Base-by-base conservation (phyloP, 2,113 vertebrate genomes). In the Cettia cetti region DNA sequence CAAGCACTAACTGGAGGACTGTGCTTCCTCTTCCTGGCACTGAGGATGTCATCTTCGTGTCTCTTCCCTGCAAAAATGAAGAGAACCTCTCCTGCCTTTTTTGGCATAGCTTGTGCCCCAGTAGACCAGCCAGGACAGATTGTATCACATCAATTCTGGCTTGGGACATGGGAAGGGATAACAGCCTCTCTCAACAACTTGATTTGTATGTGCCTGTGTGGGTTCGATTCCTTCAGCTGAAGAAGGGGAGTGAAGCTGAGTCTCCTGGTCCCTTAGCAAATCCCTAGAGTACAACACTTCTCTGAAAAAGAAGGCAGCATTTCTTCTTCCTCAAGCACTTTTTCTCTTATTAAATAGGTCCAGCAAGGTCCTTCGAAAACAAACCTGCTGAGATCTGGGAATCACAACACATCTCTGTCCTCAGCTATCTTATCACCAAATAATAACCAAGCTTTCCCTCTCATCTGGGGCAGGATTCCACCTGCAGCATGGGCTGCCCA, bases 21-120 rank as follows among this genome's bases (percentile, higher is more conserved):
- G 22, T 31, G 49, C 53, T 69, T 57, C 63, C n/a, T 70, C n/a
- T 22, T 83, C 72, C 40, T 2, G 0, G 37, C 63, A 39, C 59
- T 53, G 37, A 2, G 9, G 27, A 37, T 85, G 37, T 44, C 6
- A 4, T 31, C 42, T 39, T 69, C 0, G 0, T 0, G 0, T 69
- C 33, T 83, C 27, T 47, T 81, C 83, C 35, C 42, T 1, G 10
- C 8, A 10, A 53, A 53, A 71, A 13, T 9, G 21, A 54, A 71
- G 31, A 82, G 42, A 49, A 63, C 27, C n/a, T 77, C 83, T 89
- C 20, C 26, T 24, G 66, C n/a, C 75, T 84, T 74, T 54, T 44
- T 94, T 60, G 61, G 82, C 70, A 33, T 12, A 85, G 26, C 20
- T 60, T 3, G 1, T 65, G 68, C 52, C 54, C 71, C 35, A 7